phyloP scores from a whole-genome alignment of 2,113 vertebrate species.

The Helogale parvula region DNA sequence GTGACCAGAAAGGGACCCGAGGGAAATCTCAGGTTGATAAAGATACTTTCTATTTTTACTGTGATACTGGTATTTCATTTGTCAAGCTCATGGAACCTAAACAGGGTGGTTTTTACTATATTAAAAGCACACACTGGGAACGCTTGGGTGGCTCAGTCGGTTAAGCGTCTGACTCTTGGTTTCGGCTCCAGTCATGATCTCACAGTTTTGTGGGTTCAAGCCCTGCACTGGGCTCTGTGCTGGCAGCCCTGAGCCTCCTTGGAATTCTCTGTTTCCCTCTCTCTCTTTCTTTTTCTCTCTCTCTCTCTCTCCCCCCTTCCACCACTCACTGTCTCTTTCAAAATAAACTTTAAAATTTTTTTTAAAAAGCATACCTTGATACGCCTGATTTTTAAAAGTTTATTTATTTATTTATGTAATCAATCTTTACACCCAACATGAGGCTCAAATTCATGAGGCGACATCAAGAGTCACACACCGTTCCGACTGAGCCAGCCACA shows the following conservation, averaged over 20 bases:
- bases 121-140: background rate
- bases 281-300: too few relatives aligned
- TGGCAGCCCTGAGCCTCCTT: too few relatives aligned
- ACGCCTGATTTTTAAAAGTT: background rate
- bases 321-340: too few relatives aligned
- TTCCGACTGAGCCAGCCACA: background rate
- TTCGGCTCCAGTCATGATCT: too few relatives aligned
- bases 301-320: too few relatives aligned
- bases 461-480: background rate
- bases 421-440: background rate
- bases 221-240: too few relatives aligned
- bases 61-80: background rate
- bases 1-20: background rate
- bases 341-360: too few relatives aligned
- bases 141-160: too few relatives aligned
- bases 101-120: background rate
- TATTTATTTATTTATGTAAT: background rate
- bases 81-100: background rate
- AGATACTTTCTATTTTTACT: background rate
- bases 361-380: background rate
- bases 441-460: background rate
- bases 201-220: too few relatives aligned
- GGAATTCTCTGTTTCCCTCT: too few relatives aligned
- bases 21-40: background rate
- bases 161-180: too few relatives aligned